Conservation (phyloP, 2,797 vertebrate species). For the Channallabes apus region DNA sequence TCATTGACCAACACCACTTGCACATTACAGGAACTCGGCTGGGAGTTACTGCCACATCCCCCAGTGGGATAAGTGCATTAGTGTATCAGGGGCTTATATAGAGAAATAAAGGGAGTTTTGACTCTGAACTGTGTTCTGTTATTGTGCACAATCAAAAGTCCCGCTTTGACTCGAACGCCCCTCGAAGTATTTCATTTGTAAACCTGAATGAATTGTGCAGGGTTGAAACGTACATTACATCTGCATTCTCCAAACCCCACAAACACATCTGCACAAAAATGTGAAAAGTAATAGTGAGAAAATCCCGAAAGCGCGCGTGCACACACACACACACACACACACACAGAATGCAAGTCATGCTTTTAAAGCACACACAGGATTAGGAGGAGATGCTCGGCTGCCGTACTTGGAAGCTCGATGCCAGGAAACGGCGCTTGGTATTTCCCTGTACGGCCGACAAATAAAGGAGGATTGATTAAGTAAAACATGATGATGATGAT, state of each 20-base stretch:
- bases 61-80: no score
- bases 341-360: conserved; percentile 1
- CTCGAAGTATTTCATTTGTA: not conserved
- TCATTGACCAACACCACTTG: no score
- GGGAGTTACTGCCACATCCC: no score
- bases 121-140: no score
- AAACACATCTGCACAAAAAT: not conserved
- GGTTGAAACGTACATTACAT: not conserved
- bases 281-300: not conserved
- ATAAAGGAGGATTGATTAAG: conserved; percentile 79
- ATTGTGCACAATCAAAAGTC: no score
- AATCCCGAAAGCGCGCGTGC: not conserved
- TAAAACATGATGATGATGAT: conserved; percentile 49
- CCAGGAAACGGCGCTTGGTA: conserved; percentile 81
- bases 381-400: conserved; percentile 14
- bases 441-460: conserved; percentile 78
- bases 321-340: not conserved
- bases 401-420: conserved; percentile 83
- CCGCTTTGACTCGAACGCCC: no score
- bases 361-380: conserved; percentile 5
- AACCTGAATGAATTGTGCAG: not conserved
- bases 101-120: no score
- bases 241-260: not conserved
- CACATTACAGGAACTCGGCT: no score
- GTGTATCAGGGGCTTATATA: no score